Evolutionary conservation across 2,888 invertebrate species (phyloP).

Genomic region (Andrena minutula): DNA sequence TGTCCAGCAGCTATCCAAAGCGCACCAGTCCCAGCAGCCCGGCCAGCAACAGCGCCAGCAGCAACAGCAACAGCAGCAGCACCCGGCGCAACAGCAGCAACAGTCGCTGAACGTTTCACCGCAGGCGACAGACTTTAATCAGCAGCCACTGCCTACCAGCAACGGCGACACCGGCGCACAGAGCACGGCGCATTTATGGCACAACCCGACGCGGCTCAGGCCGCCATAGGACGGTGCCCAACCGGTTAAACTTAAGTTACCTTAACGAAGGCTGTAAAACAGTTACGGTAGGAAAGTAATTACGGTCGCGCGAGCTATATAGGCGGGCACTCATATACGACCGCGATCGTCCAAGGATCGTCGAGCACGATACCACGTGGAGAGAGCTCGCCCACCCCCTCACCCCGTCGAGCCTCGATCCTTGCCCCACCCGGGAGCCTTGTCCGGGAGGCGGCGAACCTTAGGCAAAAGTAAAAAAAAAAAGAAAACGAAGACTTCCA

Average conservation of each 20-base stretch:
- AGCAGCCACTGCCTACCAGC: slow-evolving; percentile 75
- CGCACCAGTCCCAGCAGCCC: slow-evolving; percentile 68
- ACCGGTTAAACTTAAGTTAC: slow-evolving; percentile 82
- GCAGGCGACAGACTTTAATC: slow-evolving; percentile 73
- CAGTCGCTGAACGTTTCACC: slow-evolving; percentile 68
- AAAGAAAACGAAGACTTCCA: slow-evolving; percentile 46
- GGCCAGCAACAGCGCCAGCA: slow-evolving; percentile 72
- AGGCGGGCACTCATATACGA: slow-evolving; percentile 54
- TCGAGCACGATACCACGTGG: slow-evolving; percentile 22
- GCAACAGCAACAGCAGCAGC: slow-evolving; percentile 76
- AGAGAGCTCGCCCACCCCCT: slow-evolving; percentile 2
- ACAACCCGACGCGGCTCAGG: slow-evolving; percentile 83
- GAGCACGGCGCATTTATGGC: slow-evolving; percentile 81
- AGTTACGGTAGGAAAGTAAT: slow-evolving; percentile 66
- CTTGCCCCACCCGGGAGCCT: neutral
- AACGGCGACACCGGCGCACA: slow-evolving; percentile 76
- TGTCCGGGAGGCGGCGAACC: neutral
- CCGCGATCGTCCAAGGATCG: slow-evolving; percentile 46
- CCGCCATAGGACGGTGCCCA: slow-evolving; percentile 82
- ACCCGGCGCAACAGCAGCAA: slow-evolving; percentile 65
- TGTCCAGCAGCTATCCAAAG: slow-evolving; percentile 63
- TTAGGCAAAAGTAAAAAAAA: neutral
- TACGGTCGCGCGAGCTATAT: slow-evolving; percentile 58
- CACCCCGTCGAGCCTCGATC: too few species aligned
- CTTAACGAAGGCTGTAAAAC: slow-evolving; percentile 83